Conservation (phyloP, 64 coral and sea anemone species). For the Porites lutea region DNA sequence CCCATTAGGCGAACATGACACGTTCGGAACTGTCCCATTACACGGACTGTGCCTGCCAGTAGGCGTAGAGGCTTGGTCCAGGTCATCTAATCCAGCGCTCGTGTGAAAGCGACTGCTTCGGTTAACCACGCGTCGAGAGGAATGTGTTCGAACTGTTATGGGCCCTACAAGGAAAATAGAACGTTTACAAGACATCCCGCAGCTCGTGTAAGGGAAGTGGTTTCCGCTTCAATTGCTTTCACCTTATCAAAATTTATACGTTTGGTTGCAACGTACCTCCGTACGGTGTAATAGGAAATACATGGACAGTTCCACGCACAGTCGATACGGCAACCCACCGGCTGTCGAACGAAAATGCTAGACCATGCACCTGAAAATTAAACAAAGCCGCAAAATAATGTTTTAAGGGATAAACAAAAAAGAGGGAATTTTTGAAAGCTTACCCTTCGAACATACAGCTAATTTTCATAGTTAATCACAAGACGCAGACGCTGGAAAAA, state of each 20-base stretch:
- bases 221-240: too few species aligned
- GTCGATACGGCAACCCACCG: constrained; percentile 95
- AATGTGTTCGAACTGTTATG: constrained; percentile 93
- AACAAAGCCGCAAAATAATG: background rate
- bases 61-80: constrained; percentile 56
- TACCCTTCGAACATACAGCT: too few species aligned
- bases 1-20: constrained; percentile 84
- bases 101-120: constrained; percentile 99
- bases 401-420: too few species aligned
- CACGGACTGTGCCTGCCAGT: constrained; percentile 59
- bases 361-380: constrained; percentile 76
- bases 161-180: constrained; percentile 60
- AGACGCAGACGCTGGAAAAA: too few species aligned
- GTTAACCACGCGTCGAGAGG: constrained; percentile 90
- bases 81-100: constrained; percentile 94
- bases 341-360: constrained; percentile 85
- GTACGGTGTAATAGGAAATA: constrained; percentile 96
- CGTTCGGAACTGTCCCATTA: constrained; percentile 54
- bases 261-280: constrained; percentile 62
- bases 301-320: constrained; percentile 86
- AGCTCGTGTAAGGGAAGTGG: too few species aligned
- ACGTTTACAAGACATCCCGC: background rate
- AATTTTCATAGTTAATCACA: too few species aligned
- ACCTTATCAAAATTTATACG: background rate
- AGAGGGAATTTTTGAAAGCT: too few species aligned